These are phyloP conservation scores for Sinopyrophorus schimmeli DNA, from an alignment of 2,888 invertebrate species.

Conservation along the genomic window DNA sequence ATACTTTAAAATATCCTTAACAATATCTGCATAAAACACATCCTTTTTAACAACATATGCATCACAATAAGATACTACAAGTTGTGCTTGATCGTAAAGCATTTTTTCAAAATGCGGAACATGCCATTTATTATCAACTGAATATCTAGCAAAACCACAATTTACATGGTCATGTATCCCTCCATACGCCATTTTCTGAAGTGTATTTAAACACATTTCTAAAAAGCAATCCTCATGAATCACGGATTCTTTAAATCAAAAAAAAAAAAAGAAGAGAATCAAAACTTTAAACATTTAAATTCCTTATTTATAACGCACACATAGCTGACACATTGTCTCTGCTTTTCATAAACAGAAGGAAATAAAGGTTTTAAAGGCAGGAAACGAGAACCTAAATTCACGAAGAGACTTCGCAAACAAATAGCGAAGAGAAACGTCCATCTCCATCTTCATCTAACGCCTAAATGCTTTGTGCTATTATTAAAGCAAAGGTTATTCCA, in stretches of 20 bases:
- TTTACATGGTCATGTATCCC: constrained; percentile 95
- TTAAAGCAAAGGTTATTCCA: constrained; percentile 9
- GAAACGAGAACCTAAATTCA: constrained; percentile 14
- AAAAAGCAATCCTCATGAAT: too few relatives aligned
- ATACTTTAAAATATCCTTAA: constrained; percentile 82
- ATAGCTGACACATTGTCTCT: too few relatives aligned
- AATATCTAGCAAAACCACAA: constrained; percentile 68
- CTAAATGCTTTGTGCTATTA: constrained; percentile 11
- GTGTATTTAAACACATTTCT: constrained; percentile 78
- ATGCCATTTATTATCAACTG: constrained; percentile 92
- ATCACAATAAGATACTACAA: constrained; percentile 77
- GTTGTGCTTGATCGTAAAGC: constrained; percentile 94
- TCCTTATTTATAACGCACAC: too few relatives aligned
- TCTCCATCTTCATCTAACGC: constrained; percentile 8
- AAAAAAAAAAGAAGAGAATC: too few relatives aligned
- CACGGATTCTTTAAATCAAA: too few relatives aligned
- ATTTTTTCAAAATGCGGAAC: constrained; percentile 98
- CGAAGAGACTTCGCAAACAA: constrained; percentile 3
- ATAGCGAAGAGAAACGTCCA: constrained; percentile 9
- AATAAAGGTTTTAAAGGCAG: constrained; percentile 11
- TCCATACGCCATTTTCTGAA: constrained; percentile 86
- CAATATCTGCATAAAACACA: constrained; percentile 70
- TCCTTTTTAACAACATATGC: constrained; percentile 81
- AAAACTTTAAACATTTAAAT: too few relatives aligned
- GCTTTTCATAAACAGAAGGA: too few relatives aligned